Evolutionary conservation across 2,797 vertebrate species (phyloP).

Genomic region (Siniperca undulata): DNA sequence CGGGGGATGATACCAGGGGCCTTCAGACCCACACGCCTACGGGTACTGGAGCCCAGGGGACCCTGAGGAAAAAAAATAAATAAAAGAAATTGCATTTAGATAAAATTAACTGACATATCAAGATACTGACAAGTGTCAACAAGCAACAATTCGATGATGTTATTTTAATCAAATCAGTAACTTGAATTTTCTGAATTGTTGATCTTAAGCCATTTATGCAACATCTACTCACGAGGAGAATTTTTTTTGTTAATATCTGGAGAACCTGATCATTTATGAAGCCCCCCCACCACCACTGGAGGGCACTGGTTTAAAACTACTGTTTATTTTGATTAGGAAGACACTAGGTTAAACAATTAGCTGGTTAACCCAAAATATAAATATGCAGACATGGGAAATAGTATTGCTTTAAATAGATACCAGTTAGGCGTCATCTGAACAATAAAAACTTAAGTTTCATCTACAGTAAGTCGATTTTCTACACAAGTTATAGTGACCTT

Average conservation of each 20-base stretch:
- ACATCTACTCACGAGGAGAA: not conserved
- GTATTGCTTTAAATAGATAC: not conserved
- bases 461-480: not conserved
- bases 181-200: not conserved
- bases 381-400: not conserved
- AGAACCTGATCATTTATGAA: too few relatives aligned
- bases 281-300: too few relatives aligned
- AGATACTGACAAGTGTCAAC: not conserved
- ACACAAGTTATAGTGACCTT: conserved; percentile 84
- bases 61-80: conserved; percentile 81
- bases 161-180: not conserved
- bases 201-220: not conserved
- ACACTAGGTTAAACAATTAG: not conserved
- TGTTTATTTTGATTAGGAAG: not conserved
- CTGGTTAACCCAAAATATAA: not conserved
- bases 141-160: not conserved
- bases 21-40: conserved; percentile 96
- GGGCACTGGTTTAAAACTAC: not conserved
- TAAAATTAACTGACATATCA: not conserved
- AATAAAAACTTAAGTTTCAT: not conserved
- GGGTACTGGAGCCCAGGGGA: conserved; percentile 86
- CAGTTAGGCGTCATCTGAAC: not conserved
- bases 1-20: conserved; percentile 97
- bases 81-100: not conserved
- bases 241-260: not conserved